Evolutionary conservation across 2,113 vertebrate species (phyloP).

Genomic region (Eptatretus burgeri): DNA sequence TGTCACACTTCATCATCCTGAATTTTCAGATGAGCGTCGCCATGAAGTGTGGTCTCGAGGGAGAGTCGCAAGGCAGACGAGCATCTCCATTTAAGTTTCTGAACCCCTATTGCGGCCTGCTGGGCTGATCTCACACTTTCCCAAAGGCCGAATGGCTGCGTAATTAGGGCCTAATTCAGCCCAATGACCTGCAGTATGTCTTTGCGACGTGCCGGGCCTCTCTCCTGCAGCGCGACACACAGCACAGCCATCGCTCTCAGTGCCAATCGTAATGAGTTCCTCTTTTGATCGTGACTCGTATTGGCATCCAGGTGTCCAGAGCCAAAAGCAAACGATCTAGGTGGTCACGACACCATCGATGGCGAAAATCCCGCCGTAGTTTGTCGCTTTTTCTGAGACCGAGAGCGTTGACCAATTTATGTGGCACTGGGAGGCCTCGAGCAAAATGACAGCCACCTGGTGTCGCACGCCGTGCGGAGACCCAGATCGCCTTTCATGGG

Average conservation of each 20-base stretch:
- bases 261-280: neutral
- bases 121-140: neutral
- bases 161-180: constrained; percentile 7
- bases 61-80: too few relatives aligned
- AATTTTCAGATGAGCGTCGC: too few relatives aligned
- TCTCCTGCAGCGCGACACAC: too few relatives aligned
- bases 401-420: neutral
- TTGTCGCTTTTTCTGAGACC: neutral
- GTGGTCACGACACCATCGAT: neutral
- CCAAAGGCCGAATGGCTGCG: constrained; percentile 3
- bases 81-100: too few relatives aligned
- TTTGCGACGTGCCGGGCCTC: neutral
- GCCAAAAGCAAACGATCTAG: neutral
- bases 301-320: neutral
- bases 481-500: constrained; percentile 5
- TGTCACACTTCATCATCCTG: too few relatives aligned
- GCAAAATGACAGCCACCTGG: neutral
- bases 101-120: neutral
- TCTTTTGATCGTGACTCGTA: neutral
- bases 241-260: neutral
- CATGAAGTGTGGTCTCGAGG: too few relatives aligned
- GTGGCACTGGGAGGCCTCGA: neutral
- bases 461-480: neutral
- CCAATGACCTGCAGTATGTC: constrained; percentile 3
- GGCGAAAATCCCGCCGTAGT: neutral